Evolutionary conservation across 2,888 invertebrate genomes (phyloP), one percentile per base, ranked within the genome.

Genomic region (Drosophila colorata): DNA sequence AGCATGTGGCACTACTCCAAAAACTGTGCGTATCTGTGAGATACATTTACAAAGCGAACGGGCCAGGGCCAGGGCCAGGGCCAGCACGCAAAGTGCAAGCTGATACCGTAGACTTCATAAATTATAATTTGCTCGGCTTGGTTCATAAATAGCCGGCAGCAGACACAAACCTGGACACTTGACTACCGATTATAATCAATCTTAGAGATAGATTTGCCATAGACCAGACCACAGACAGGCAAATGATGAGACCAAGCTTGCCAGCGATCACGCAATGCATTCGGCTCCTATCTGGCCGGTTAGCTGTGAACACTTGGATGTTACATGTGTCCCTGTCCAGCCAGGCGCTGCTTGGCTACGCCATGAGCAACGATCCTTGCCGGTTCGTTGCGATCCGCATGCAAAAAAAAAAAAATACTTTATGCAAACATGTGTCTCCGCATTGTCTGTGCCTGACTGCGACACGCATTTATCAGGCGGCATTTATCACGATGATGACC

Each of bases 121-220:
- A 90, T 90, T 90, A 90, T 90, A 85, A 84, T 80, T 90, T 80
- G 77, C 77, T 73, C 47, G 53, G 68, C 78, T 52, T 51, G 81
- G 56, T 59, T 60, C 75, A 74, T 67, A 81, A 87, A 80, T 84
- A 69, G 82, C 88, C 88, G 63, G 65, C 85, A 69, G 87, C 81
- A 67, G 69, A 47, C 55, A 47, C n/a, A 38, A 49, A 14, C 71
- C 66, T 74, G 76, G 87, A 84, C 89, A 90, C 78, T 89, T 90
- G 91, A 90, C 90, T 90, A 90, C 90, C 90, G 90, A 90, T 90
- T 90, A 90, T 86, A 90, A 90, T 90, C 90, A 90, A 90, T 90
- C 90, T 90, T 87, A 56, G 61, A 78, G 86, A 81, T 89, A 87
- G 85, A 85, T 81, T 82, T 78, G 72, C 74, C 53, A 65, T 52